Base-by-base conservation (phyloP, 1,140 invertebrate species). In the Mamestra configurata region DNA sequence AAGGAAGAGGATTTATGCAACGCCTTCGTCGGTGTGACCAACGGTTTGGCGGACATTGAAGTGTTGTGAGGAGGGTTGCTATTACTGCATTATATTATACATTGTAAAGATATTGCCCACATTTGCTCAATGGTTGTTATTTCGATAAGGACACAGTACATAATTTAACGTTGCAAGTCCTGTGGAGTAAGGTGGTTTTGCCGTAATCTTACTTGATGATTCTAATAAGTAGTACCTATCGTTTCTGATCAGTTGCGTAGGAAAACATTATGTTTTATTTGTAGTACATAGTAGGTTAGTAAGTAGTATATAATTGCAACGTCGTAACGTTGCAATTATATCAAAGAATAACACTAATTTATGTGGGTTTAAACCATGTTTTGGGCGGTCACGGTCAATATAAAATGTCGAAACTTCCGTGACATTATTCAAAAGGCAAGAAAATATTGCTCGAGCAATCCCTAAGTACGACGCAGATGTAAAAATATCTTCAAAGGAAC, bases 1-100 rank as follows among this genome's bases (percentile, higher is more conserved):
- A 79, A 79, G 55, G 75, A 82, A 80, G 81, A 79, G 77, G 82
- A 85, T 84, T 88, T 84, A 84, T 82, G 66, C 72, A 82, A 88
- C 53, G 77, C 81, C 82, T 82, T 85, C 79, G 51, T 77, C 68
- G 53, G 73, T 37, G 59, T 27, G 51, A 64, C 64, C 57, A 53
- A 40, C 43, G 68, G 66, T 49, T 51, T 77, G 55, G 51, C 37
- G 51, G 20, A 57, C 22, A n/a, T 13, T 49, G 6, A 46, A 59
- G 51, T 40, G 31, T 57, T 43, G 51, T 40, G 53, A 43, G 18
- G 61, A 31, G 68, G 31, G 6, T 1, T 4, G 68, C 43, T 35
- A 71, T 71, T 53, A 53, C 24, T 35, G 49, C 7, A 18, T 53
- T 53, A 51, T 71, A 46, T 22, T 68, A 66, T 66, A 24, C 35